Evolutionary conservation across 2,888 invertebrate species (phyloP), one percentile per base, ranked within the genome.

Genomic region (Meta bourneti): DNA sequence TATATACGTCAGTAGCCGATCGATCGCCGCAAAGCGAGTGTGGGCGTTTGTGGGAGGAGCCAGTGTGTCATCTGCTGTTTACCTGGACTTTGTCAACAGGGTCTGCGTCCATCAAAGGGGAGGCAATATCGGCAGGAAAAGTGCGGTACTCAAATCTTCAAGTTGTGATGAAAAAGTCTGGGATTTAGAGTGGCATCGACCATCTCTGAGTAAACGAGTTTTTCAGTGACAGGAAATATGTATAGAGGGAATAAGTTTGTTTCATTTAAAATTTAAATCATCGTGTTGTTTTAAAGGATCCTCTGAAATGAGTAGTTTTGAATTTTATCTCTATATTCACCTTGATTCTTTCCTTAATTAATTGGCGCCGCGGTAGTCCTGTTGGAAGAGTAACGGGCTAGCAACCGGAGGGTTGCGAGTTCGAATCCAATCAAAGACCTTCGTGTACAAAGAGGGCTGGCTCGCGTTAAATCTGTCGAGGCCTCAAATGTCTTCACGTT

Each of bases 41-140:
- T 87, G 87, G 79, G 87, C 48, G 84, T 84, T n/a, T 16, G 54
- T 82, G 84, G 74, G 84, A 54, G 34, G 48, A 61, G 34, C 74
- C 54, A 84, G 74, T 84, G 61, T 74, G 84, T 84, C 84, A 34
- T 84, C 74, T 74, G 74, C 54, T 84, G 84, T 84, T 84, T 84
- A 84, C 84, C 84, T 84, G 84, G 48, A 81, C 74, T 51, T 69
- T 49, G 81, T 81, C 81, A 81, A 81, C 81, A 49, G n/a, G 6
- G 20, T 11, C 54, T 34, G 80, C 1, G n/a, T 70, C 51, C 70
- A 77, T 77, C 19, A 77, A n/a, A 77, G 70, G 19, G 82, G 78
- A 51, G 19, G n/a, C n/a, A 78, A 78, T 78, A 78, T 20, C 72
- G 71, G 51, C 82, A 51, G 7, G 49, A 8, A 20, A 19, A 4